Percentiles rank a stretch among this genome's conserved stretches.
These are phyloP conservation scores for Branchinecta sandiegonensis DNA, from an alignment of 2,888 invertebrate genomes.

Conservation along the genomic window DNA sequence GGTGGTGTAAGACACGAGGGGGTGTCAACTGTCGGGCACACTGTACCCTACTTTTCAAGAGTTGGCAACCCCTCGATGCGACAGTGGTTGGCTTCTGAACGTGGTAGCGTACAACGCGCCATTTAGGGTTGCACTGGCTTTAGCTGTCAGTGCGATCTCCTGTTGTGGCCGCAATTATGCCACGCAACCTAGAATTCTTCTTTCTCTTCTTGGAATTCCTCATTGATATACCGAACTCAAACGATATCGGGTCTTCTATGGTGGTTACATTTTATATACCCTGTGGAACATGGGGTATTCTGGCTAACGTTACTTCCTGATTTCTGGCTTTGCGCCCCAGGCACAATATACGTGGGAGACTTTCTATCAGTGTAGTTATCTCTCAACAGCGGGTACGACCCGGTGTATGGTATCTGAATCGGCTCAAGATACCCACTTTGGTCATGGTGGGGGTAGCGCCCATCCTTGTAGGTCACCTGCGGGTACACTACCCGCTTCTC, in stretches of 20 bases:
- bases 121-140: too few species aligned
- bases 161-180: too few species aligned
- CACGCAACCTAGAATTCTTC: too few species aligned
- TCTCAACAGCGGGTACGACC: not conserved
- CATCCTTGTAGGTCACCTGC: not conserved
- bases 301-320: not conserved
- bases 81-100: too few species aligned
- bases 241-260: conserved; percentile 8
- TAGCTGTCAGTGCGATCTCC: too few species aligned
- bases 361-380: not conserved
- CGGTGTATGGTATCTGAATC: not conserved
- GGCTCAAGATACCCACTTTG: not conserved
- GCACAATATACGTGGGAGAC: not conserved
- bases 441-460: not conserved
- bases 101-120: too few species aligned
- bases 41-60: too few species aligned
- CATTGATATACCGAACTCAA: not conserved
- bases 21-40: too few species aligned
- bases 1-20: too few species aligned
- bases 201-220: too few species aligned
- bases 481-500: not conserved
- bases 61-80: too few species aligned
- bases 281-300: not conserved
- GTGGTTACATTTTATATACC: not conserved
- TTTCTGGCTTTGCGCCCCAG: not conserved